A percentile compares a stretch with the other conserved stretches of the same genome.
These are phyloP conservation scores for Pituophis catenifer DNA, from an alignment of 2,113 vertebrate species.

Conservation along the genomic window DNA sequence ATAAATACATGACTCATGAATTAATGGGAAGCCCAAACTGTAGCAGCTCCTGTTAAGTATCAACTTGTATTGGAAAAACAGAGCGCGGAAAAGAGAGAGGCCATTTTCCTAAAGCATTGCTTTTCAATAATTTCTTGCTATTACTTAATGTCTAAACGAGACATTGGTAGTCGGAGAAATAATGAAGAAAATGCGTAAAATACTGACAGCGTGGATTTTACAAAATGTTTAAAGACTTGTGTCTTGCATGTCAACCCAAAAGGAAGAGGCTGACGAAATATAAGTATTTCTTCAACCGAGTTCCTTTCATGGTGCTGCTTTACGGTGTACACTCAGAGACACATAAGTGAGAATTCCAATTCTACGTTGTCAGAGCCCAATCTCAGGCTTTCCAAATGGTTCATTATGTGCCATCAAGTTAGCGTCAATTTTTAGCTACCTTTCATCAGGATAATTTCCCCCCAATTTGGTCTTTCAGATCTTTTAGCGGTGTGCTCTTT, in stretches of 20 bases:
- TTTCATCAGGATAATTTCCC: background rate
- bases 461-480: background rate
- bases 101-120: background rate
- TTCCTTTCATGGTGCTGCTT: background rate
- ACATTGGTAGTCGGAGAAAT: background rate
- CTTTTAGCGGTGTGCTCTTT: background rate
- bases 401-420: background rate
- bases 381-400: background rate
- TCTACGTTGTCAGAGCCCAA: background rate
- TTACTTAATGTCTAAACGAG: background rate
- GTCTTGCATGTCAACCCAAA: background rate
- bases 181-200: background rate
- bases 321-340: background rate
- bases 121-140: constrained; percentile 24
- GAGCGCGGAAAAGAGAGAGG: background rate
- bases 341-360: background rate
- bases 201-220: background rate
- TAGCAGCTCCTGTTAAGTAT: background rate
- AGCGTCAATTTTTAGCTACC: background rate
- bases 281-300: background rate
- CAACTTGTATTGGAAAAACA: background rate
- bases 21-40: constrained; percentile 54
- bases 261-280: background rate
- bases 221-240: background rate
- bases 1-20: constrained; percentile 54